phyloP scores from a whole-genome alignment of 92 coral and sea anemone species.

The Chrysogorgia sp. region DNA sequence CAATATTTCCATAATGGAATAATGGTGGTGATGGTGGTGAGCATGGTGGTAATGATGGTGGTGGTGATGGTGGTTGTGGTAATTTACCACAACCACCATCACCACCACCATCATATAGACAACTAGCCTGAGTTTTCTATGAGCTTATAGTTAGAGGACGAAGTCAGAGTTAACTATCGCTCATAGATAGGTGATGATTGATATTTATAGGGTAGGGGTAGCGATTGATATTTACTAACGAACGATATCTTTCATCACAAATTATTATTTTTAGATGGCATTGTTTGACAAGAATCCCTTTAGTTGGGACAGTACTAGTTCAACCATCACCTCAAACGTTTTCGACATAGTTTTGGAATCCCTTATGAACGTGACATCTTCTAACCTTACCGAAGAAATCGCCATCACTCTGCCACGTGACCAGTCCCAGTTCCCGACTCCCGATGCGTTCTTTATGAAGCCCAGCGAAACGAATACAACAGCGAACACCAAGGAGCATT shows the following conservation, averaged over 20 bases:
- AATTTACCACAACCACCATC: too few relatives aligned
- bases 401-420: constrained; percentile 69
- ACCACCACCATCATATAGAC: too few relatives aligned
- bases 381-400: constrained; percentile 58
- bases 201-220: too few relatives aligned
- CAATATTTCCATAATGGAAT: too few relatives aligned
- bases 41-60: too few relatives aligned
- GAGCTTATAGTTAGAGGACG: too few relatives aligned
- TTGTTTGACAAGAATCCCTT: constrained; percentile 48
- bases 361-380: neutral
- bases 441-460: constrained; percentile 50
- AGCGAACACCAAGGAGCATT: constrained; percentile 38
- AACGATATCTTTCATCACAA: neutral
- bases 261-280: constrained; percentile 59
- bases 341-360: constrained; percentile 51
- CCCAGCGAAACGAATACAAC: constrained; percentile 41
- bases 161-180: too few relatives aligned
- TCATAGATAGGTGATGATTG: too few relatives aligned
- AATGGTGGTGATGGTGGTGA: too few relatives aligned
- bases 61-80: too few relatives aligned
- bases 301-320: constrained; percentile 80
- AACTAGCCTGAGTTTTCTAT: too few relatives aligned
- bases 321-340: constrained; percentile 54
- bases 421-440: constrained; percentile 52
- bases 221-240: neutral